Conservation (phyloP, 2,888 invertebrate species). For the Melinaea menophilus region DNA sequence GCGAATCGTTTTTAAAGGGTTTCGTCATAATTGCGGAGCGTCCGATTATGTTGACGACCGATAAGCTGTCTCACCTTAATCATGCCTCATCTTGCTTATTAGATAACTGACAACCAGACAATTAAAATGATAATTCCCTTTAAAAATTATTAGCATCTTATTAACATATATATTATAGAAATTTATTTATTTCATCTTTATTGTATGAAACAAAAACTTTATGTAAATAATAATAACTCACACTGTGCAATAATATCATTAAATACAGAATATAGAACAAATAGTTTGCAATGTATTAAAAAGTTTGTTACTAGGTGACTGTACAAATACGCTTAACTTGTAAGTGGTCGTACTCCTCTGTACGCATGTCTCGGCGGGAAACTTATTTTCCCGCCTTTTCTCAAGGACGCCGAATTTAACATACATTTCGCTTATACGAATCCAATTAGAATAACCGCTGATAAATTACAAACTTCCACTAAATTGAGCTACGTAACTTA, state of each 20-base stretch:
- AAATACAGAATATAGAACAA: no score
- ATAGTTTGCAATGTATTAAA: neutral
- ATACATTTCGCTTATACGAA: constrained; percentile 51
- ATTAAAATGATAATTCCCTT: constrained; percentile 3
- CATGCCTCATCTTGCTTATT: constrained; percentile 13
- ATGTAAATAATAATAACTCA: neutral
- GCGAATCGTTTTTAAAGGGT: constrained; percentile 78
- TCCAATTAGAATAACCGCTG: constrained; percentile 49
- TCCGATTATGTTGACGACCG: constrained; percentile 68
- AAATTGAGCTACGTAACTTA: neutral
- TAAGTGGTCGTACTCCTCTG: constrained; percentile 41
- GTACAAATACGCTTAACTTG: constrained; percentile 17
- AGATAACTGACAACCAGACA: constrained; percentile 11
- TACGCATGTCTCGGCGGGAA: constrained; percentile 74
- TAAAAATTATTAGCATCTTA: neutral
- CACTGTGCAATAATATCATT: neutral
- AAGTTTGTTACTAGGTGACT: constrained; percentile 14
- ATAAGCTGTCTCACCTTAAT: constrained; percentile 46
- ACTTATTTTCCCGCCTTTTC: constrained; percentile 74
- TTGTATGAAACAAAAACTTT: no score
- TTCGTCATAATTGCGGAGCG: constrained; percentile 76
- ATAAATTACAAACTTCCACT: neutral
- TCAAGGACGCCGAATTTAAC: constrained; percentile 52
- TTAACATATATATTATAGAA: no score
- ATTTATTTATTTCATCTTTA: no score